A percentile compares a stretch with the other conserved stretches of the same genome.
Evolutionary conservation across 2,797 vertebrate species (phyloP).

Genomic region (Ambastaia sidthimunki): DNA sequence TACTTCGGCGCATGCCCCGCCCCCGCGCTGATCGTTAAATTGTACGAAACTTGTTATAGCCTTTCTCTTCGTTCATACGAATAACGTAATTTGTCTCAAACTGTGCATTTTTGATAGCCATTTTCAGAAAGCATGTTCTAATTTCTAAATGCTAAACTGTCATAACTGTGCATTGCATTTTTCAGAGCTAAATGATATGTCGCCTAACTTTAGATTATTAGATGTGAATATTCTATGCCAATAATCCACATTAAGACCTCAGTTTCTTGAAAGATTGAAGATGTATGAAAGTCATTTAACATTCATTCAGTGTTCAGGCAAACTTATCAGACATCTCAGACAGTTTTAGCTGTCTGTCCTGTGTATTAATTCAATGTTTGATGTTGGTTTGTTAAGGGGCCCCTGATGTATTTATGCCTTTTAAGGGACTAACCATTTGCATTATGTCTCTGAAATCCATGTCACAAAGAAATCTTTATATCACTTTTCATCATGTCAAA

Average conservation of each 20-base stretch:
- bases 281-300: not conserved
- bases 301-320: slow-evolving; percentile 39
- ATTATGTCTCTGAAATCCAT: slow-evolving; percentile 35
- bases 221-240: slow-evolving; percentile 20
- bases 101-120: not conserved
- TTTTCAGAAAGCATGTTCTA: slow-evolving; percentile 25
- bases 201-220: slow-evolving; percentile 9
- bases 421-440: slow-evolving; percentile 26
- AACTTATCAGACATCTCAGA: not conserved
- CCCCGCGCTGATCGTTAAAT: not conserved
- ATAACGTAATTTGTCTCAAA: not conserved
- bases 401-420: slow-evolving; percentile 29
- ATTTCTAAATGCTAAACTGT: not conserved
- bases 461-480: slow-evolving; percentile 32
- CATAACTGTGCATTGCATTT: not conserved
- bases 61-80: not conserved
- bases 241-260: slow-evolving; percentile 11
- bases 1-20: slow-evolving; percentile 14
- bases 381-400: slow-evolving; percentile 20
- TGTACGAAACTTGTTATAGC: not conserved
- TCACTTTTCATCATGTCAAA: not conserved
- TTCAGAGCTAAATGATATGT: slow-evolving; percentile 13
- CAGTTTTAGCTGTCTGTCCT: slow-evolving; percentile 14
- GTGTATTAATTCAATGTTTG: slow-evolving; percentile 24
- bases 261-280: not conserved